A percentile compares a stretch with the other conserved stretches of the same genome.
phyloP scores from a whole-genome alignment of 2,797 vertebrate genomes.

The Eutrigla gurnardus region DNA sequence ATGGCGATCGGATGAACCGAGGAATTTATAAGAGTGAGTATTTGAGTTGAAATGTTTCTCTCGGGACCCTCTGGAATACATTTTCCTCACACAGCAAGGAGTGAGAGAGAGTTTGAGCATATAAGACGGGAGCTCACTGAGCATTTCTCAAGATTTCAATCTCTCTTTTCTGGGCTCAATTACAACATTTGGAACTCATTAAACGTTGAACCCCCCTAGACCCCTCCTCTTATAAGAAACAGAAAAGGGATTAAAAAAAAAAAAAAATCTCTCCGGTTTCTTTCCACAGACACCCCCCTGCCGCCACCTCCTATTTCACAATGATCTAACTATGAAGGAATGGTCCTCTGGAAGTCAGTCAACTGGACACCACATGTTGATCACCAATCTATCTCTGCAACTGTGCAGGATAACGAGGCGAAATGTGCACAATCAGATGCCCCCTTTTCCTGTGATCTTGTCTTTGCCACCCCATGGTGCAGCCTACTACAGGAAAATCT shows the following conservation, averaged over 20 bases:
- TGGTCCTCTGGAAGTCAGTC: conserved; percentile 85
- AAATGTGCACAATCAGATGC: conserved; percentile 43
- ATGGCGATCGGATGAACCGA: conserved; percentile 31
- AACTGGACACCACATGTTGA: conserved; percentile 85
- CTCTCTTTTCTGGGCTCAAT: conserved; percentile 77
- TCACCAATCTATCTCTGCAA: conserved; percentile 75
- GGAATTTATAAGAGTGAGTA: conserved; percentile 37
- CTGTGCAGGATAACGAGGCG: conserved; percentile 57
- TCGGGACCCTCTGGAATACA: conserved; percentile 51
- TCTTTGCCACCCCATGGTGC: conserved; percentile 20
- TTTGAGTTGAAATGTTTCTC: conserved; percentile 49
- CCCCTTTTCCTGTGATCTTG: conserved; percentile 28
- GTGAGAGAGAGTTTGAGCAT: conserved; percentile 50
- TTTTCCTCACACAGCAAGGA: conserved; percentile 56
- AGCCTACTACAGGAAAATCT: conserved; percentile 38
- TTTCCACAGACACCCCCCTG: conserved; percentile 85
- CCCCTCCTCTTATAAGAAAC: conserved; percentile 81
- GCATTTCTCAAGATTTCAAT: conserved; percentile 82
- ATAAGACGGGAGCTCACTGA: conserved; percentile 64
- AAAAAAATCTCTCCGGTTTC: conserved; percentile 79
- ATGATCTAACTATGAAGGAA: conserved; percentile 86
- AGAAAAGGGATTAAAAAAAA: conserved; percentile 75
- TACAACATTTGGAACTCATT: conserved; percentile 90
- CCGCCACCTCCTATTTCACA: conserved; percentile 85
- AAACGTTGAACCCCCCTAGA: conserved; percentile 72